These are phyloP conservation scores for Lycorma delicatula DNA, from an alignment of 1,140 invertebrate genomes.

Conservation along the genomic window DNA sequence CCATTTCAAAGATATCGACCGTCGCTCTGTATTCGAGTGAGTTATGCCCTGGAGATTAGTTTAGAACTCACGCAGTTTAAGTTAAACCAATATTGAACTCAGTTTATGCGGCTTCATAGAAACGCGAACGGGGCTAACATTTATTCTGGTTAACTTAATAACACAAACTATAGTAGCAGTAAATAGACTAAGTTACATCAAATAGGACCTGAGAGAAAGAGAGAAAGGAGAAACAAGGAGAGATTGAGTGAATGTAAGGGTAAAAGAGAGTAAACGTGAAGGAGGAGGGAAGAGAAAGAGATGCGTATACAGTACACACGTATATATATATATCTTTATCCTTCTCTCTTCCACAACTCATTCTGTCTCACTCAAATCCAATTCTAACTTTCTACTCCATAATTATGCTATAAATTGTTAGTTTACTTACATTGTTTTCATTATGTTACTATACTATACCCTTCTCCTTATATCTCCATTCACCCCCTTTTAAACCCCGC, in stretches of 20 bases:
- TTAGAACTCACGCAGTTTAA: not conserved
- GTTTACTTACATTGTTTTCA: too few relatives aligned
- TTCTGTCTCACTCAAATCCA: constrained; percentile 1
- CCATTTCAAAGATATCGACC: too few relatives aligned
- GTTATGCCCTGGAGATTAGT: constrained; percentile 1
- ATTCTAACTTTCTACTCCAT: not conserved
- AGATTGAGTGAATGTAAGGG: not conserved
- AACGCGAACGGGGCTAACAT: not conserved
- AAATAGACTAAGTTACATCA: not conserved
- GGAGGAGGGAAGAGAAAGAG: not conserved
- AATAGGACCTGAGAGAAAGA: not conserved
- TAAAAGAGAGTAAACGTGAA: not conserved
- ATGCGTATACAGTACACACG: not conserved
- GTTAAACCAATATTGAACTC: constrained; percentile 1
- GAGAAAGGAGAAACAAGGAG: constrained; percentile 9
- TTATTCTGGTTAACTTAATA: constrained; percentile 5
- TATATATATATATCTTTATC: not conserved
- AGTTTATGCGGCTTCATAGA: not conserved
- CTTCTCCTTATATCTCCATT: too few relatives aligned
- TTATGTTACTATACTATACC: too few relatives aligned
- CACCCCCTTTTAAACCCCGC: too few relatives aligned
- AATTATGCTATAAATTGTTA: constrained; percentile 1
- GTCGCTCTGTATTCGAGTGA: not conserved
- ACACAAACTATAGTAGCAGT: constrained; percentile 4
- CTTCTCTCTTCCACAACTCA: not conserved